Conservation (phyloP, 2,113 vertebrate genomes). For the Phalacrocorax aristotelis region DNA sequence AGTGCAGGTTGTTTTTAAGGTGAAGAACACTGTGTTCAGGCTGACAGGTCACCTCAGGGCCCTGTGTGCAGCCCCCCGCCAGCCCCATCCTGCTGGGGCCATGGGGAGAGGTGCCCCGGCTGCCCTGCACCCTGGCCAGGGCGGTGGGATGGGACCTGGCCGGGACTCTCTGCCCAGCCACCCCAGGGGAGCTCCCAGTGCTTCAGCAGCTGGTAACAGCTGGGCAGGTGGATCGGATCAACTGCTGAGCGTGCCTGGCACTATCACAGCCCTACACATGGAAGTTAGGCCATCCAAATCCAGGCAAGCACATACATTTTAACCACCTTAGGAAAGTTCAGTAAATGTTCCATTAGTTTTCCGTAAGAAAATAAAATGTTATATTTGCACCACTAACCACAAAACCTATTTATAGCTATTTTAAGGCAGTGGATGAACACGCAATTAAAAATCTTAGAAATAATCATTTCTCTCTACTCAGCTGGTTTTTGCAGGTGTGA, state of each 20-base stretch:
- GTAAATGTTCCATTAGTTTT: slow-evolving; percentile 9
- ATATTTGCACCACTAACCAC: background rate
- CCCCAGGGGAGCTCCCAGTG: background rate
- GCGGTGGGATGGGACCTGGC: background rate
- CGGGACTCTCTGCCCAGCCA: background rate
- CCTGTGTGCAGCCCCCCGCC: background rate
- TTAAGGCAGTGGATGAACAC: background rate
- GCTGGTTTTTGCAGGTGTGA: background rate
- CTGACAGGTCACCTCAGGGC: background rate
- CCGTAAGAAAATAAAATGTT: background rate
- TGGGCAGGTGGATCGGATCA: slow-evolving; percentile 6
- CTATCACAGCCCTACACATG: background rate
- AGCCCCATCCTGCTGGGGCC: background rate
- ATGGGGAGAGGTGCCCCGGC: background rate
- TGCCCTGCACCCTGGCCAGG: background rate
- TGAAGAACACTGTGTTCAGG: background rate
- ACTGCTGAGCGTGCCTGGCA: rapidly evolving
- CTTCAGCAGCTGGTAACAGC: slow-evolving; percentile 64
- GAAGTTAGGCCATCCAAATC: background rate
- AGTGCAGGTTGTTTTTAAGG: background rate
- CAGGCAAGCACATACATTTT: background rate
- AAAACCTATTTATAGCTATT: background rate
- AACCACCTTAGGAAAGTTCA: background rate
- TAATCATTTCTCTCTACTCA: background rate
- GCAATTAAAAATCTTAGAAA: slow-evolving; percentile 31